Percentiles rank a stretch among this genome's conserved stretches.
Evolutionary conservation across 2,797 vertebrate genomes (phyloP).

Genomic region (Gallinago nigripennis): DNA sequence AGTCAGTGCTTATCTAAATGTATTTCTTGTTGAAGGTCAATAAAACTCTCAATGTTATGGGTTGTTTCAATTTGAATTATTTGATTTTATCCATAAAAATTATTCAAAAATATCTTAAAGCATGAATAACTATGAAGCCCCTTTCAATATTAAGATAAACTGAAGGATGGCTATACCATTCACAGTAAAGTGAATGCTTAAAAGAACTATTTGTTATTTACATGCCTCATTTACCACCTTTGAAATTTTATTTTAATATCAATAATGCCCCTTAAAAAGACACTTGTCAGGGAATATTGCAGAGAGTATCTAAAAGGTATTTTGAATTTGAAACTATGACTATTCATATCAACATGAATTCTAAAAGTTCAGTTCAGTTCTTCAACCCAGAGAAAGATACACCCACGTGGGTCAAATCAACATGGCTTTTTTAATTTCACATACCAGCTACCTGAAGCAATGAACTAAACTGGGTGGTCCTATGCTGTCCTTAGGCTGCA

Average conservation of each 20-base stretch:
- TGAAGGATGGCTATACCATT: not conserved
- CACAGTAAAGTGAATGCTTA: not conserved
- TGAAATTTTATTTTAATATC: not conserved
- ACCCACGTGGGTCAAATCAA: not conserved
- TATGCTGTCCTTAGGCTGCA: not conserved
- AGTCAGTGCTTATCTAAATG: not conserved
- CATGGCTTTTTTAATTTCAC: not conserved
- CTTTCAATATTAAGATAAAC: not conserved
- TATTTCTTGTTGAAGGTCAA: not conserved
- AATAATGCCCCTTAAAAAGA: not conserved
- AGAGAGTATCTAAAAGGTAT: not conserved
- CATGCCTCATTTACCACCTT: not conserved
- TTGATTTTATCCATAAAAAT: not conserved
- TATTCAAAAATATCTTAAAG: not conserved
- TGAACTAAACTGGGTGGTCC: not conserved
- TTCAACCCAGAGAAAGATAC: not conserved
- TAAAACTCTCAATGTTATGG: not conserved
- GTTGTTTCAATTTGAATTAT: not conserved
- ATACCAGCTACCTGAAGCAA: not conserved
- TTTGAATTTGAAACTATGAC: not conserved
- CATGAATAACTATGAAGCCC: not conserved
- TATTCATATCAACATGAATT: not conserved
- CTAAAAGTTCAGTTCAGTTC: not conserved
- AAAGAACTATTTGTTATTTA: not conserved
- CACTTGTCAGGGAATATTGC: not conserved